These are phyloP conservation scores for Furcifer pardalis DNA, from an alignment of 2,797 vertebrate genomes.

Conservation along the genomic window DNA sequence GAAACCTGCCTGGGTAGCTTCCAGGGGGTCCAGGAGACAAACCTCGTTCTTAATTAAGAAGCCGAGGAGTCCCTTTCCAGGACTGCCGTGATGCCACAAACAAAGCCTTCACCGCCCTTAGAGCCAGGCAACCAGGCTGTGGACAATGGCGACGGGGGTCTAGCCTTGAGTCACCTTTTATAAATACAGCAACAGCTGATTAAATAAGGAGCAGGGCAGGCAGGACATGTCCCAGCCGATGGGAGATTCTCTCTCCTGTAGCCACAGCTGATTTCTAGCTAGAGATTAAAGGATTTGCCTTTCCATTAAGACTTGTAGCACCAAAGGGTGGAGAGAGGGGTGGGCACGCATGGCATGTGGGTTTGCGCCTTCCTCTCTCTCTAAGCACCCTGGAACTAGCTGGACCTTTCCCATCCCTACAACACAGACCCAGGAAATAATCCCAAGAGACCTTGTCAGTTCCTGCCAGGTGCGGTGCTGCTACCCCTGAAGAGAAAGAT, in stretches of 20 bases:
- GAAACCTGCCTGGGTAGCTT: no score
- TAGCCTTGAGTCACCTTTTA: conserved; percentile 53
- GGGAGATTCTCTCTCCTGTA: conserved; percentile 16
- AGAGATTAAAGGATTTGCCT: conserved; percentile 72
- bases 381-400: background rate
- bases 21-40: no score
- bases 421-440: accelerated
- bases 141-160: conserved; percentile 17
- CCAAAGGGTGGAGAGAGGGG: conserved; percentile 11
- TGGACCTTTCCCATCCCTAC: accelerated
- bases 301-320: conserved; percentile 61
- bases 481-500: no score
- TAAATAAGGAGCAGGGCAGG: conserved; percentile 20
- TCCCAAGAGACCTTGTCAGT: background rate
- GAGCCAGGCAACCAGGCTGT: background rate
- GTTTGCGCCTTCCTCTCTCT: background rate
- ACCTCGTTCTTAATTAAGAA: no score
- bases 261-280: conserved; percentile 54
- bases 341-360: accelerated
- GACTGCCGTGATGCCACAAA: conserved; percentile 27
- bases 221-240: conserved; percentile 20
- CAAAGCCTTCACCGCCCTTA: background rate
- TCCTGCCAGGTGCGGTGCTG: no score
- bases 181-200: conserved; percentile 61
- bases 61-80: background rate